These are phyloP conservation scores for Noctuana brunneofusca DNA, from an alignment of 2,888 invertebrate genomes.

Conservation along the genomic window DNA sequence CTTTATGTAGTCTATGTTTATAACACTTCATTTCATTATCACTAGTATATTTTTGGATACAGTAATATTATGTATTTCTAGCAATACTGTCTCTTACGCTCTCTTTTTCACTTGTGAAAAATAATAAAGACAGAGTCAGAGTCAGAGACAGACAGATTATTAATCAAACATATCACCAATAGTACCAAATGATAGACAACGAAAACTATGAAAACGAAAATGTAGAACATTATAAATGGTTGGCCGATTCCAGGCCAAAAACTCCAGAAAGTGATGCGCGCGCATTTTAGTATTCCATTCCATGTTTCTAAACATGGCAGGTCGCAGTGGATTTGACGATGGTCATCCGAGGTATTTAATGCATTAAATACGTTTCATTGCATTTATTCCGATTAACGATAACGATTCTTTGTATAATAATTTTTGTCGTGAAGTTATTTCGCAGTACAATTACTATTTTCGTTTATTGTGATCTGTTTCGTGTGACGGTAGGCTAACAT, in stretches of 20 bases:
- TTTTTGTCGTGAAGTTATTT: conserved; percentile 36
- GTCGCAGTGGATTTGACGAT: conserved; percentile 92
- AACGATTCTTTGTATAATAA: conserved; percentile 2
- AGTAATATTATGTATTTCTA: too few relatives aligned
- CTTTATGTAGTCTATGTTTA: too few relatives aligned
- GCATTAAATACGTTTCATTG: conserved; percentile 27
- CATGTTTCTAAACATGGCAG: conserved; percentile 92
- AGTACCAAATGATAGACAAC: conserved; percentile 10
- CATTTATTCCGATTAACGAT: conserved; percentile 17
- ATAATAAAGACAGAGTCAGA: conserved; percentile 1
- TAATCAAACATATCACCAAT: too few relatives aligned
- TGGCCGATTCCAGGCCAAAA: conserved; percentile 41
- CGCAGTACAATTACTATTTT: conserved; percentile 36
- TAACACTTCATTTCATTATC: too few relatives aligned
- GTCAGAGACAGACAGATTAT: not conserved
- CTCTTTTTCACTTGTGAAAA: not conserved
- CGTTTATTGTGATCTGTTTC: conserved; percentile 47
- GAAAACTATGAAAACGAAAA: conserved; percentile 16
- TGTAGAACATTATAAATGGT: conserved; percentile 24
- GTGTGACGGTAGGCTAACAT: conserved; percentile 71
- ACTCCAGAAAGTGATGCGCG: conserved; percentile 56
- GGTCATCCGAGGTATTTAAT: conserved; percentile 88
- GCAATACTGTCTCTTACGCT: conserved; percentile 4
- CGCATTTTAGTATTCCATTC: conserved; percentile 61
- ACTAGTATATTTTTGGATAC: too few relatives aligned